Conservation (phyloP, 2,113 vertebrate species). For the Conger conger region DNA sequence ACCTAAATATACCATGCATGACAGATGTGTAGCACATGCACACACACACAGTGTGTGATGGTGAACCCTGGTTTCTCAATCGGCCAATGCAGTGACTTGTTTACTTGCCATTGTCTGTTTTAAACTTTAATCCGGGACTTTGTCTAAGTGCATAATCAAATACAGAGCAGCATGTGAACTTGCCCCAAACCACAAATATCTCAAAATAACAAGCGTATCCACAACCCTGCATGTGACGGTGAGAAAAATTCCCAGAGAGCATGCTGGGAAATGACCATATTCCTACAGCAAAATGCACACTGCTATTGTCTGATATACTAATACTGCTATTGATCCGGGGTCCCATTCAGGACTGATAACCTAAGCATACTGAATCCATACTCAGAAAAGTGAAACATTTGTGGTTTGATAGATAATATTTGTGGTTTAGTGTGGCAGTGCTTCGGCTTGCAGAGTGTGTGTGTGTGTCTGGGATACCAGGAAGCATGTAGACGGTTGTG, state of each 20-base stretch:
- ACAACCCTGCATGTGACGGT: slow-evolving; percentile 1
- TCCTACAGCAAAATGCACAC: neutral
- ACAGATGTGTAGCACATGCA: neutral
- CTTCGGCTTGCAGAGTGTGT: neutral
- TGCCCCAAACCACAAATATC: slow-evolving; percentile 29
- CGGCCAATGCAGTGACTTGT: neutral
- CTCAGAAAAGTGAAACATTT: neutral
- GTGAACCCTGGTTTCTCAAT: neutral
- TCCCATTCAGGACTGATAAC: neutral
- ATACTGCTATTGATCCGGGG: too few species aligned
- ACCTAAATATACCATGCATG: too few species aligned
- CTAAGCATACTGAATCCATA: neutral
- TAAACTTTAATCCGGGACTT: slow-evolving; percentile 20
- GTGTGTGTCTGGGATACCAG: slow-evolving; percentile 22
- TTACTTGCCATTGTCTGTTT: slow-evolving; percentile 27
- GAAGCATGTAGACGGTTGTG: slow-evolving; percentile 39
- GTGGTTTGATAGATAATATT: neutral
- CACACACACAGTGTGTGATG: neutral
- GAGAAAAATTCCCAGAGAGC: neutral
- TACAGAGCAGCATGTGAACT: slow-evolving; percentile 29
- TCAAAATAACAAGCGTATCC: slow-evolving; percentile 11
- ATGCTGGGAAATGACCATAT: neutral
- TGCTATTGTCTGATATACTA: neutral
- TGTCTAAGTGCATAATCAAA: slow-evolving; percentile 7
- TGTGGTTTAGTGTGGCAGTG: neutral